phyloP scores from a whole-genome alignment of 1,140 invertebrate genomes.

The Achroia grisella region DNA sequence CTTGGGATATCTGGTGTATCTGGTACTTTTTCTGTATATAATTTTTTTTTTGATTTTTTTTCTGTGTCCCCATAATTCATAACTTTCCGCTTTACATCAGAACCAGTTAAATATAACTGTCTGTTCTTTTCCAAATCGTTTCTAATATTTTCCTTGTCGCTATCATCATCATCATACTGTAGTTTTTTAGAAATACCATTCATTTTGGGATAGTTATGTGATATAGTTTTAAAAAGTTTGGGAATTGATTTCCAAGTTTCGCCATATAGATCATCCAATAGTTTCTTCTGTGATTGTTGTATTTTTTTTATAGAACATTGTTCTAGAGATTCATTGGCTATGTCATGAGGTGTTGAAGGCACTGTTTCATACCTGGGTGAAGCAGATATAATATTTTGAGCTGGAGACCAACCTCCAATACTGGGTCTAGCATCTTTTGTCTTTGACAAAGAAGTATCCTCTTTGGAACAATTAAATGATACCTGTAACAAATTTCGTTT shows the following conservation, averaged over 20 bases:
- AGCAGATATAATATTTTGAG: conserved; percentile 49
- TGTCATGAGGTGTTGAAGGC: conserved; percentile 49
- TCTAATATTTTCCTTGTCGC: conserved; percentile 54
- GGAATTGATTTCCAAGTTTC: conserved; percentile 61
- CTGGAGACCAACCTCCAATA: conserved; percentile 54
- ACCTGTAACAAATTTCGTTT: conserved; percentile 21
- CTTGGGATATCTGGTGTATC: conserved; percentile 46
- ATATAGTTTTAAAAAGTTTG: conserved; percentile 41
- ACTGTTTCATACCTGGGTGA: conserved; percentile 38
- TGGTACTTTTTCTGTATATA: conserved; percentile 53
- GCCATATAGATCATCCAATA: conserved; percentile 54
- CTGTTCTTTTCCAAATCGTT: conserved; percentile 32
- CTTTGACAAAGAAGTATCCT: conserved; percentile 21
- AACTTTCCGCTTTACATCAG: conserved; percentile 34
- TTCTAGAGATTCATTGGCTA: conserved; percentile 45
- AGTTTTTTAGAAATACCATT: conserved; percentile 46
- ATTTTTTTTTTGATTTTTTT: conserved; percentile 51
- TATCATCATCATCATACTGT: conserved; percentile 48
- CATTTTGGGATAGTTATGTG: conserved; percentile 32
- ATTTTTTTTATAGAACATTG: conserved; percentile 58
- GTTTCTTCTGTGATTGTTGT: conserved; percentile 51
- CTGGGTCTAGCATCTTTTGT: conserved; percentile 35
- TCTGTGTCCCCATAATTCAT: conserved; percentile 25
- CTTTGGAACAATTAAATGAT: conserved; percentile 37
- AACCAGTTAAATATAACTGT: conserved; percentile 42